Base-by-base conservation (phyloP, 1,140 invertebrate species). In the Stenopsyche tienmushanensis region DNA sequence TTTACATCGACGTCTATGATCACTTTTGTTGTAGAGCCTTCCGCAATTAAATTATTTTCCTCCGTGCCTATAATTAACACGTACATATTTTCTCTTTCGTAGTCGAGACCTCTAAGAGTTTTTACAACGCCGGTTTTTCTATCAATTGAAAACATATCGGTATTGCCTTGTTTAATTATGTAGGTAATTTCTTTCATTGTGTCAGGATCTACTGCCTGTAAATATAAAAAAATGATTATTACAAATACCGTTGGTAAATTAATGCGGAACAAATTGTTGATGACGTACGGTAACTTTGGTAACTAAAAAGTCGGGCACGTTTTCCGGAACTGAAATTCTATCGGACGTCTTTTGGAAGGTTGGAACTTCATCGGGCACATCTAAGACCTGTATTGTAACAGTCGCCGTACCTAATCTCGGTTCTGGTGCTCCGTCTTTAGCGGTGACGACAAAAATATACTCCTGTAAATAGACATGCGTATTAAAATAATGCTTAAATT, bases 371-470 rank as follows among this genome's bases (percentile, higher is more conserved):
- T 96, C 93, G 23, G 91, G 87, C 0, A 90, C 77, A 75, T 98
- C 94, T 21, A 77, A 72, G 0, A 84, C 82, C 65, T 85, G 78
- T 0, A 98, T 87, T 0, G 89, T 90, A 0, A 96, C 92, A 2
- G 90, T 91, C 0, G 93, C 91, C 0, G 92, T 95, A 0, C 92
- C 90, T 52, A 94, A 82, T 18, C 90, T 83, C n/a, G 88, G 86
- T 80, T 96, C 92, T 0, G 87, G 83, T 2, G 91, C 94, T 23
- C 88, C 88, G 75, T 97, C 94, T 74, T 88, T 90, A 1, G 94
- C 94, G 2, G 91, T 93, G 0, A 97, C 90, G 23, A 92, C 88
- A 75, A 94, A 92, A 67, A 86, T 86, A 74, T 91, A 91, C 63
- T 89, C 88, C 81, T 88, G 74, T 70, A 68, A 71, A 69, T 69